Evolutionary conservation across 2,888 invertebrate genomes (phyloP), one percentile per base, ranked within the genome.

Genomic region (Allacma fusca): DNA sequence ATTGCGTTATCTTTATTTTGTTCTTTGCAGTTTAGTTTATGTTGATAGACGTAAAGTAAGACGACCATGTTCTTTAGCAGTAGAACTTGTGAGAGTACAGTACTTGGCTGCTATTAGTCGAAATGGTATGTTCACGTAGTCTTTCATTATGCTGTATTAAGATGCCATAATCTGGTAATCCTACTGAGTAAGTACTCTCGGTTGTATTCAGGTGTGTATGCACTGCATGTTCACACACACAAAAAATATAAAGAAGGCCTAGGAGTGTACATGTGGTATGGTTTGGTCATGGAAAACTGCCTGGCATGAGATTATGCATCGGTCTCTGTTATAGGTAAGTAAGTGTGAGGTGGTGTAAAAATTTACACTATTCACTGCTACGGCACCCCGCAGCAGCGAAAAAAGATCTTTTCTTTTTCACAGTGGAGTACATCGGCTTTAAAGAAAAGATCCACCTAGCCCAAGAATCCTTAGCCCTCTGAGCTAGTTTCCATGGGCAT

Each of bases 161-260:
- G 62, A 4, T 64, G 73, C 59, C 43, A 73, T 73, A 73, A 73
- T 62, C 73, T 73, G 59, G 23, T 73, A 73, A 73, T 73, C 73
- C 73, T 73, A 24, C 23, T 34, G 68, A 29, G 68, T 68, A 29
- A 21, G 21, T 64, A 40, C 23, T 24, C 16, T 2, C 57, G 57
- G 4, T 4, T 4, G 7, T 16, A 19, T 21, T 5, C 57, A 57
- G n/a, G 21, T 57, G 13, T 57, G 16, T 57, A 57, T 16, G 44
- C 13, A 19, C 57, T 21, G 4, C 19, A 21, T 57, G 19, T 57
- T 21, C 57, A 7, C 21, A 19, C 21, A 21, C 2, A 21, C 5
- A 57, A 21, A 21, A 21, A 57, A 57, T 19, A 19, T 9, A 57
- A 57, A 9, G 57, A 4, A 24, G 44, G 26, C 13, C 44, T 43